phyloP scores from a whole-genome alignment of 2,113 vertebrate species.

The Bucco capensis region DNA sequence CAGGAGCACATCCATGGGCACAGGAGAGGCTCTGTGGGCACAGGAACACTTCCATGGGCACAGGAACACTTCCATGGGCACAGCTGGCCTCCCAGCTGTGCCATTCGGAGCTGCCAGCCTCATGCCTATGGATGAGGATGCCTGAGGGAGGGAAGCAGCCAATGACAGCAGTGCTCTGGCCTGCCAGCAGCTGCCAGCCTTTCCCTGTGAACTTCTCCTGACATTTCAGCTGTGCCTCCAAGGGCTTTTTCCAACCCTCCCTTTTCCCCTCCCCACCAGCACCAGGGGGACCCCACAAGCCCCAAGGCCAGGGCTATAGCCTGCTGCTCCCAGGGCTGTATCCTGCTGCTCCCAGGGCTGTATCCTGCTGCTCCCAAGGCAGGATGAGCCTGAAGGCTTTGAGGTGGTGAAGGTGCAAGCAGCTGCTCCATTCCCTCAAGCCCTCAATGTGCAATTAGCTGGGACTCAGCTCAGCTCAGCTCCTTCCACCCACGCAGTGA shows the following conservation, averaged over 20 bases:
- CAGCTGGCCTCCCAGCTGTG: conserved; percentile 78
- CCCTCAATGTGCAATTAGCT: neutral
- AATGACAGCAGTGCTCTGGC: conserved; percentile 59
- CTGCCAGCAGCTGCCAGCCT: conserved; percentile 71
- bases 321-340: too few species aligned
- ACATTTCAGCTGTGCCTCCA: conserved; percentile 66
- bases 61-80: conserved; percentile 45
- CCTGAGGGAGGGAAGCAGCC: conserved; percentile 47
- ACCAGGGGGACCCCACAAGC: too few species aligned
- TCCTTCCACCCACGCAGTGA: conserved; percentile 12
- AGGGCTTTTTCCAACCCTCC: conserved; percentile 18
- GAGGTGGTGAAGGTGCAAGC: accelerated
- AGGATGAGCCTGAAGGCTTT: too few species aligned
- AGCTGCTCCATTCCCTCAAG: neutral
- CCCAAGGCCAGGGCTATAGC: too few species aligned
- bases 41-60: too few species aligned
- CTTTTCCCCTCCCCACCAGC: neutral
- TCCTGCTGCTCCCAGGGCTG: too few species aligned
- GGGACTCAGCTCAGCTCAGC: neutral
- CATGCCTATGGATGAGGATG: conserved; percentile 69
- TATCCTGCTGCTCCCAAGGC: too few species aligned
- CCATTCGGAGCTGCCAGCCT: conserved; percentile 67
- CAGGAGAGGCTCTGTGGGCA: too few species aligned
- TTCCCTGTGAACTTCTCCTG: conserved; percentile 73
- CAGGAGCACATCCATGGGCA: too few species aligned